phyloP scores from a whole-genome alignment of 2,113 vertebrate genomes.

The Nothoprocta perdicaria region DNA sequence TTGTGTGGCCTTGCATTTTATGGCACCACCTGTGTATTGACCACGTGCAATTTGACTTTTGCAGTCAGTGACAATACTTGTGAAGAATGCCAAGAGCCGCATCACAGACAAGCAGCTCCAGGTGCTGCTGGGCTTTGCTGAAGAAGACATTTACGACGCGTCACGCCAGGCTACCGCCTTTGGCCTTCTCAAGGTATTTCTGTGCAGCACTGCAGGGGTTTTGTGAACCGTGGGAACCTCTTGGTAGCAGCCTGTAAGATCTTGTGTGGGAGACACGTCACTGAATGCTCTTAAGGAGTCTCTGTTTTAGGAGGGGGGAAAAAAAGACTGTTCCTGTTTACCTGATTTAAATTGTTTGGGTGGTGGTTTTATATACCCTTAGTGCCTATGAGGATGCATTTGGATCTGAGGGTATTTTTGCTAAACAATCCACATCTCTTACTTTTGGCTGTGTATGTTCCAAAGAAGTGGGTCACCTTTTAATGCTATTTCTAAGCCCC shows the following conservation, averaged over 20 bases:
- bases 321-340: background rate
- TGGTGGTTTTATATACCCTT: background rate
- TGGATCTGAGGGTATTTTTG: background rate
- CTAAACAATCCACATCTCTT: background rate
- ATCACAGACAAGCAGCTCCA: slow-evolving; percentile 92
- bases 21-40: background rate
- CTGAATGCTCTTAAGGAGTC: background rate
- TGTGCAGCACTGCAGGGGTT: fast-evolving
- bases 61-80: slow-evolving; percentile 90
- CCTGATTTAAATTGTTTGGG: background rate
- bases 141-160: slow-evolving; percentile 96
- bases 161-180: slow-evolving; percentile 95
- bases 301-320: background rate
- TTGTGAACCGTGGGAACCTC: background rate
- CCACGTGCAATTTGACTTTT: slow-evolving; percentile 27
- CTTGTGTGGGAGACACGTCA: background rate
- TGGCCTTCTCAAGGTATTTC: slow-evolving; percentile 90
- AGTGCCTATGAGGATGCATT: background rate
- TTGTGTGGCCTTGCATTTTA: background rate
- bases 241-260: background rate
- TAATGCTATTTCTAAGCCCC: background rate
- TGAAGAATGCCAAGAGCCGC: slow-evolving; percentile 85
- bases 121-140: slow-evolving; percentile 93
- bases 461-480: background rate
- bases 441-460: background rate